Base-by-base conservation (phyloP, 2,113 vertebrate species). In the Recurvirostra avosetta region DNA sequence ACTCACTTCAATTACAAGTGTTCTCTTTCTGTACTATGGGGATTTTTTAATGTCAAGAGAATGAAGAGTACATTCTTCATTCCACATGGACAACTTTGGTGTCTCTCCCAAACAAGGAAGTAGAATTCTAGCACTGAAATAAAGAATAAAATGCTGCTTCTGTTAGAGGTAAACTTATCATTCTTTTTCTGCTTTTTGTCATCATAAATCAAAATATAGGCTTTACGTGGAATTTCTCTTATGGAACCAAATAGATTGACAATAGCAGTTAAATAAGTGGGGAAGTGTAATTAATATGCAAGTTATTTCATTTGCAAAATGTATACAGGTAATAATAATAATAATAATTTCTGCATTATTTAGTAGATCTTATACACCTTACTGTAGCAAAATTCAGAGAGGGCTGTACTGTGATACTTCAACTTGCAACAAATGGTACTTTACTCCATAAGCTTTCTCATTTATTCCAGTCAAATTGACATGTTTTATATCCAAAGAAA, bases 401-500 rank as follows among this genome's bases (percentile, higher is more conserved):
- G 22, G 8, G 6, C 3, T 34, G 34, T 40, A 71, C 18, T 52
- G 14, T 91, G 22, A 61, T 77, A 52, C 11, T 59, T 49, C 30
- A 29, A 23, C 25, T 75, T 70, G 50, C 27, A 86, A 40, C 27
- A 86, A 83, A 88, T 58, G 5, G 7, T 34, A 55, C 22, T 67
- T 87, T 61, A 86, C 5, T 74, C 20, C 20, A 26, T 84, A 93
- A 92, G 19, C 29, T 86, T 75, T 66, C 13, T 52, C 38, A 59
- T 92, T 94, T 92, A n/a, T 81, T 92, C 0, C 9, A 75, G n/a
- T 80, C n/a, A 81, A 92, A 89, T 14, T 65, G 36, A 34, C 20
- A 12, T 52, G 36, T 26, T 91, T 89, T 82, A 76, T 65, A 90
- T 30, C 7, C 18, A 73, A 50, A 91, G 22, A 85, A 95, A 95